A percentile compares a stretch with the other conserved stretches of the same genome.
Evolutionary conservation across 2,113 vertebrate species (phyloP).

Genomic region (Channa argus): DNA sequence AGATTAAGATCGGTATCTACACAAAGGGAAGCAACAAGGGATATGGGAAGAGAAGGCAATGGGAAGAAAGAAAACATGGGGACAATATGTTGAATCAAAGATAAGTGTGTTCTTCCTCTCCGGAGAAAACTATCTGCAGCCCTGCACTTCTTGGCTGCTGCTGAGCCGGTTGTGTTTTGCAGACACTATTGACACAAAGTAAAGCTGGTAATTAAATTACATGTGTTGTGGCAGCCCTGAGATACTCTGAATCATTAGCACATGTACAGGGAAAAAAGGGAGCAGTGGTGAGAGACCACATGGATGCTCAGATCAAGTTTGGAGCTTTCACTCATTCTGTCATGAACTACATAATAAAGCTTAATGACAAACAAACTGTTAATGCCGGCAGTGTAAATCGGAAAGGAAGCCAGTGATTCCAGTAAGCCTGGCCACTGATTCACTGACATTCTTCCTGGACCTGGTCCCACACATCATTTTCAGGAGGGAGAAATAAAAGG

Average conservation of each 20-base stretch:
- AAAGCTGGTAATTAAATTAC: conserved; percentile 85
- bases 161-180: conserved; percentile 58
- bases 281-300: conserved; percentile 22
- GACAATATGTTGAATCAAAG: conserved; percentile 74
- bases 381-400: conserved; percentile 55
- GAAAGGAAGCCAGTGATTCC: conserved; percentile 49
- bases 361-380: conserved; percentile 65
- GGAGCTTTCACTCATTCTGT: conserved; percentile 46
- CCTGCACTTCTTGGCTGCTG: conserved; percentile 67
- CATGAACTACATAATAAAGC: conserved; percentile 58
- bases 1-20: conserved; percentile 33
- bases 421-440: conserved; percentile 53
- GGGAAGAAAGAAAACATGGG: conserved; percentile 52
- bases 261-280: conserved; percentile 66
- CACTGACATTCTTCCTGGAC: conserved; percentile 59
- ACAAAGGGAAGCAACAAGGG: conserved; percentile 39
- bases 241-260: conserved; percentile 83
- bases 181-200: conserved; percentile 81
- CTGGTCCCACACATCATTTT: conserved; percentile 63
- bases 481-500: conserved; percentile 69
- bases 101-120: conserved; percentile 61
- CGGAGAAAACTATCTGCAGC: conserved; percentile 68
- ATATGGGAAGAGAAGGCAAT: conserved; percentile 27
- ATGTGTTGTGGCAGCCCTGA: conserved; percentile 77
- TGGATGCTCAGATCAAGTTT: conserved; percentile 43